Conservation (phyloP, 1,140 invertebrate genomes). For the Atta cephalotes region DNA sequence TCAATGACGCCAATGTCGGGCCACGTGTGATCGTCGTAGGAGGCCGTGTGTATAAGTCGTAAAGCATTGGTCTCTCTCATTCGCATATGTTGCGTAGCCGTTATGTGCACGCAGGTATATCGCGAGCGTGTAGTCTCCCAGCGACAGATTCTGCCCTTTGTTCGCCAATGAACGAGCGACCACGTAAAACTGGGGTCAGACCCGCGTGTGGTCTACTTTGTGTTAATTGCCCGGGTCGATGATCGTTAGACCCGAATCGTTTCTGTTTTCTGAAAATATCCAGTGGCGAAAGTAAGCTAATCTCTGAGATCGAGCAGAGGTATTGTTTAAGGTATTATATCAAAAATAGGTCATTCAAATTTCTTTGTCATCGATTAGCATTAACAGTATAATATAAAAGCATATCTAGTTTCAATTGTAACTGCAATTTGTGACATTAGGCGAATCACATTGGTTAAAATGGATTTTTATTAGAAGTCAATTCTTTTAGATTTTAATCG, state of each 20-base stretch:
- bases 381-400: neutral
- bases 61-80: constrained; percentile 7
- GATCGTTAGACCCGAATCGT: constrained; percentile 13
- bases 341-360: neutral
- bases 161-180: constrained; percentile 29
- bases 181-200: constrained; percentile 30
- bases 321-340: neutral
- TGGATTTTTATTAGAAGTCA: neutral
- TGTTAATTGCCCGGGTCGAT: constrained; percentile 52
- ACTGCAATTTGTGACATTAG: neutral
- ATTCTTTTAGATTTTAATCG: neutral
- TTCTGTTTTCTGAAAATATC: constrained; percentile 33
- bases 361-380: neutral
- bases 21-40: constrained; percentile 31
- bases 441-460: neutral
- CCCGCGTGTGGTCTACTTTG: constrained; percentile 47
- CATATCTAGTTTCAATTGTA: neutral
- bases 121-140: constrained; percentile 7
- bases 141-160: constrained; percentile 49
- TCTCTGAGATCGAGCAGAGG: neutral
- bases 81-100: constrained; percentile 26
- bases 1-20: constrained; percentile 47
- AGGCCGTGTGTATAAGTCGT: constrained; percentile 26
- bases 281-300: constrained; percentile 24
- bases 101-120: constrained; percentile 56